These are phyloP conservation scores for Tetraneura akinire DNA, from an alignment of 1,140 invertebrate genomes.

Conservation along the genomic window DNA sequence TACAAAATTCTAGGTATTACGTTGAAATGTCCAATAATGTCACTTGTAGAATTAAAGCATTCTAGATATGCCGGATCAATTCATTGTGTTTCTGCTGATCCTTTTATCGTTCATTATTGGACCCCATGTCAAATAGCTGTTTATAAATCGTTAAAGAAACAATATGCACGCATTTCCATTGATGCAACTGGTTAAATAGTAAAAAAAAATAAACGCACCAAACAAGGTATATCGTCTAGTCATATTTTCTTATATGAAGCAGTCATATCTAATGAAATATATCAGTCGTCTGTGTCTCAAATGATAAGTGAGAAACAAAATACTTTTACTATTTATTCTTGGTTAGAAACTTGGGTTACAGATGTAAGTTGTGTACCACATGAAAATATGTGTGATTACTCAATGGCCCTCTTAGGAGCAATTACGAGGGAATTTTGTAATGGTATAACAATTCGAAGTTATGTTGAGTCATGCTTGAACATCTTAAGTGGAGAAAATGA, in stretches of 20 bases:
- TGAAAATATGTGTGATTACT: background rate
- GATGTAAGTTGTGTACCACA: background rate
- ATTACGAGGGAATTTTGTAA: background rate
- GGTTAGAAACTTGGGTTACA: background rate
- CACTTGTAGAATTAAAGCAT: background rate
- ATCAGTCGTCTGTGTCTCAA: background rate
- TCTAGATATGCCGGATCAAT: background rate
- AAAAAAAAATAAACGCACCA: background rate
- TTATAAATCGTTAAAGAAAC: background rate
- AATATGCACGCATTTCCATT: background rate
- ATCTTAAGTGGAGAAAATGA: background rate
- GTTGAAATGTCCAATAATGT: background rate
- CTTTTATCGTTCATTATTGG: background rate
- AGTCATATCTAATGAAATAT: background rate
- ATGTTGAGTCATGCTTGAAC: background rate
- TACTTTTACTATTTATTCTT: background rate
- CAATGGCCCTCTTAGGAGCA: background rate
- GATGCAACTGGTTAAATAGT: conserved; percentile 10
- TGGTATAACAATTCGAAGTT: background rate
- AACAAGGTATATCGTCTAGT: background rate
- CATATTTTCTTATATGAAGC: conserved; percentile 1
- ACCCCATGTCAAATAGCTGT: background rate
- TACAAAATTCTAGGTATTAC: background rate
- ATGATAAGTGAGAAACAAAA: background rate
- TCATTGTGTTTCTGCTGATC: background rate